phyloP scores from a whole-genome alignment of 2,797 vertebrate species.

The Centroberyx gerrardi region DNA sequence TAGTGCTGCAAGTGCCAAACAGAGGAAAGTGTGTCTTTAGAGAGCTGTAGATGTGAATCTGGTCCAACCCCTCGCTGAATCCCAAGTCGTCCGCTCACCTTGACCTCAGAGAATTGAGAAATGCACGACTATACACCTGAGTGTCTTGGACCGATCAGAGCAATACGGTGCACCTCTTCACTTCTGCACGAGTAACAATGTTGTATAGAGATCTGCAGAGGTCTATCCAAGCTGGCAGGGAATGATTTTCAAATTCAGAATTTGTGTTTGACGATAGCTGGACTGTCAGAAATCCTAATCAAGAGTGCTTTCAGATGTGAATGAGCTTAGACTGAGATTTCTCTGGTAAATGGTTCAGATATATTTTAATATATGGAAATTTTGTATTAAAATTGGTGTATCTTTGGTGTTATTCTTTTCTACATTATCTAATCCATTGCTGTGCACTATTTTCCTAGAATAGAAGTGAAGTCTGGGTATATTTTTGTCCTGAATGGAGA shows the following conservation, averaged over 20 bases:
- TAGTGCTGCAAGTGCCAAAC: slow-evolving; percentile 59
- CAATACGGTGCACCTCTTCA: slow-evolving; percentile 55
- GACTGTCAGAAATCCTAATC: slow-evolving; percentile 73
- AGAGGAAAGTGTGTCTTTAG: background rate
- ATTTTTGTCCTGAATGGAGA: slow-evolving; percentile 79
- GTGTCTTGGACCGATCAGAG: slow-evolving; percentile 53
- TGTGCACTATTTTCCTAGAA: slow-evolving; percentile 83
- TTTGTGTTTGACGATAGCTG: slow-evolving; percentile 71
- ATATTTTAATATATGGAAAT: slow-evolving; percentile 80
- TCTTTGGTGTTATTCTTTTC: slow-evolving; percentile 70
- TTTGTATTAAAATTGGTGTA: slow-evolving; percentile 75
- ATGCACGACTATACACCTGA: background rate
- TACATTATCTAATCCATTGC: slow-evolving; percentile 68
- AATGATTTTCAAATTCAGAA: slow-evolving; percentile 26
- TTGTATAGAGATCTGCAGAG: slow-evolving; percentile 21
- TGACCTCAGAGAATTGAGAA: slow-evolving; percentile 21
- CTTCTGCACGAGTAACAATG: slow-evolving; percentile 30
- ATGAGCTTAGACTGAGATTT: slow-evolving; percentile 41
- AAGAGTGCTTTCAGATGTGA: slow-evolving; percentile 47
- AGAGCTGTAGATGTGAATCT: slow-evolving; percentile 28
- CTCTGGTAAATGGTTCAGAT: slow-evolving; percentile 62
- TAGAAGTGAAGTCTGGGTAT: slow-evolving; percentile 78
- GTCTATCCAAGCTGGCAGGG: slow-evolving; percentile 32
- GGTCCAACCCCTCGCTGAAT: slow-evolving; percentile 25
- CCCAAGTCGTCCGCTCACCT: background rate